These are phyloP conservation scores for Cacoxenus indagator DNA, from an alignment of 2,888 invertebrate species.

Conservation along the genomic window DNA sequence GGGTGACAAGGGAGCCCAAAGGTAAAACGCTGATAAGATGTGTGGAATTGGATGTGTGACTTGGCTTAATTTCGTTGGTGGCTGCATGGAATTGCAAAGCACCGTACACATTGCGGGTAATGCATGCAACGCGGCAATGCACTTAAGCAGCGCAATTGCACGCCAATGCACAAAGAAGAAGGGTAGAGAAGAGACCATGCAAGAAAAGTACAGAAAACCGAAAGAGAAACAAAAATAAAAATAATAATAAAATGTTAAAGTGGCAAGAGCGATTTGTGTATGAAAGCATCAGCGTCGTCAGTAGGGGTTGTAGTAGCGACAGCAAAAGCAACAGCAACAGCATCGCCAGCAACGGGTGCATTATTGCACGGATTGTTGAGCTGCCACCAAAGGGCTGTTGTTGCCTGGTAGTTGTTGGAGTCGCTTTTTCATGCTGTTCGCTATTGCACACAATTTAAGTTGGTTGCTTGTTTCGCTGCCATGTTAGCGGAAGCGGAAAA, in stretches of 20 bases:
- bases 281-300: constrained; percentile 30
- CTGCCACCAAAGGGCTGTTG: background rate
- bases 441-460: no score
- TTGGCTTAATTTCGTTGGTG: no score
- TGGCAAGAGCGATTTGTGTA: constrained; percentile 33
- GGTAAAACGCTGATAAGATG: no score
- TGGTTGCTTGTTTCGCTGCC: constrained; percentile 14
- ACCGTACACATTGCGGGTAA: no score
- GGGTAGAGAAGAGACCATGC: constrained; percentile 15
- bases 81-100: no score
- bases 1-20: no score
- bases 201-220: background rate
- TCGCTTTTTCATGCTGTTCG: background rate
- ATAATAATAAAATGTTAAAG: constrained; percentile 51
- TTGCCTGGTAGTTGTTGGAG: background rate
- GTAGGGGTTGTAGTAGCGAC: constrained; percentile 22
- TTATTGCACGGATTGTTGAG: background rate
- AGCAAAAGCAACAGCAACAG: constrained; percentile 33
- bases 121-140: background rate
- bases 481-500: constrained; percentile 24
- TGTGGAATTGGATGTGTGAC: no score
- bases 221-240: constrained; percentile 42
- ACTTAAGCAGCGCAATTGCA: background rate
- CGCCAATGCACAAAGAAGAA: background rate
- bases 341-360: constrained; percentile 23